phyloP scores from a whole-genome alignment of 2,888 invertebrate genomes.

The Orthonevra nobilis region DNA sequence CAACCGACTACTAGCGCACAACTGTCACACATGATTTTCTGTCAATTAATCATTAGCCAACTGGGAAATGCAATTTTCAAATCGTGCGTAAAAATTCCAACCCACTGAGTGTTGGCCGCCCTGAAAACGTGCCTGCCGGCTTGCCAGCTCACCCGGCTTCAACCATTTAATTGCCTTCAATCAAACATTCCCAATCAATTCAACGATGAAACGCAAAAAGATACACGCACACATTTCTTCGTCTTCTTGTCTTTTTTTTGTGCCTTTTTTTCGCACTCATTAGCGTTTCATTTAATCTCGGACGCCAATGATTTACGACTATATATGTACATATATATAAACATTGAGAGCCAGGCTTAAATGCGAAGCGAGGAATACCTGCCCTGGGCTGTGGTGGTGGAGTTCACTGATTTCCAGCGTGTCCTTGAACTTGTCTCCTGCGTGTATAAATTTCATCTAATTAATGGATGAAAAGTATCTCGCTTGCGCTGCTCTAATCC shows the following conservation, averaged over 20 bases:
- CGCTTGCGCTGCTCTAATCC: constrained; percentile 11
- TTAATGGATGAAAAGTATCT: constrained; percentile 36
- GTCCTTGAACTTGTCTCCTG: constrained; percentile 66
- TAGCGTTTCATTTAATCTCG: constrained; percentile 13
- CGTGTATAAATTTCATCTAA: constrained; percentile 41
- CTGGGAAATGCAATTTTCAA: constrained; percentile 19
- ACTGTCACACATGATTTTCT: constrained; percentile 43
- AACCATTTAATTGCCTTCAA: constrained; percentile 18
- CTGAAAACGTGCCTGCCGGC: background rate
- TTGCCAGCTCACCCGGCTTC: too few relatives aligned
- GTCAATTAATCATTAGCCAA: constrained; percentile 48
- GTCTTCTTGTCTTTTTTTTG: too few relatives aligned
- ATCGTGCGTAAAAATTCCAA: constrained; percentile 35
- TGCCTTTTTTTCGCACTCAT: constrained; percentile 26
- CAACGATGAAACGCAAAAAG: background rate
- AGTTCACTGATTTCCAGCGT: constrained; percentile 34
- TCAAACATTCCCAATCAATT: constrained; percentile 8
- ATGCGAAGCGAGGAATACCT: background rate
- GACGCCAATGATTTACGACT: constrained; percentile 24
- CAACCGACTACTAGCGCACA: constrained; percentile 7
- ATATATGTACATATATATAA: too few relatives aligned
- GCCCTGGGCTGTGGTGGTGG: background rate
- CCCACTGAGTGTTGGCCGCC: background rate
- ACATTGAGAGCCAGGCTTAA: too few relatives aligned
- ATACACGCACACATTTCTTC: too few relatives aligned